Percentiles rank a stretch among this genome's conserved stretches.
phyloP scores from a whole-genome alignment of 2,797 vertebrate genomes.

The Bovichtus diacanthus region DNA sequence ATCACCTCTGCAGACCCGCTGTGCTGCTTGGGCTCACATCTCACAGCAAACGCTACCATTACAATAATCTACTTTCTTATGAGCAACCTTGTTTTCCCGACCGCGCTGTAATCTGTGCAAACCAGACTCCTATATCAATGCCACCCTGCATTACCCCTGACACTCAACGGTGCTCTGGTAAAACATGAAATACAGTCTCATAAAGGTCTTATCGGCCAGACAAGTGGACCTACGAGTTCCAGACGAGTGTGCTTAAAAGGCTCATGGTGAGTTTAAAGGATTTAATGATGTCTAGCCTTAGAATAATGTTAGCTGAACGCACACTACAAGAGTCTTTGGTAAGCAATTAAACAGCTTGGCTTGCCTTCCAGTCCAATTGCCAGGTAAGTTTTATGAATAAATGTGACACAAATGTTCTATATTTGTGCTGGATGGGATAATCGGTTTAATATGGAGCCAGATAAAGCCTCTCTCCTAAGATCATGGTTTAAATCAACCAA shows the following conservation, averaged over 20 bases:
- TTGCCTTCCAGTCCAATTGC: not conserved
- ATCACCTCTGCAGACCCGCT: not conserved
- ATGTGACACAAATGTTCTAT: not conserved
- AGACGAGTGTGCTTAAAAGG: conserved; percentile 61
- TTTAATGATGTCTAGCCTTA: conserved; percentile 66
- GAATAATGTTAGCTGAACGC: conserved; percentile 31
- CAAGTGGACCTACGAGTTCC: conserved; percentile 66
- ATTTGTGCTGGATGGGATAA: not conserved
- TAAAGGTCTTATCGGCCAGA: conserved; percentile 71
- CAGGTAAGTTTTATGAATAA: not conserved
- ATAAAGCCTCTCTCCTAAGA: conserved; percentile 2
- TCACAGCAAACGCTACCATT: conserved; percentile 11
- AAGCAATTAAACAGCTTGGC: conserved; percentile 41
- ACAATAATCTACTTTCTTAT: conserved; percentile 47
- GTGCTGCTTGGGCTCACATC: conserved; percentile 6
- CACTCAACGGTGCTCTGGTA: conserved; percentile 56
- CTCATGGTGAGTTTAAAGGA: conserved; percentile 62
- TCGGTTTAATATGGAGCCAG: not conserved
- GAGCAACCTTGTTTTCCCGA: conserved; percentile 58
- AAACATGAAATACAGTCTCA: conserved; percentile 72
- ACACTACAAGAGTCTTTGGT: conserved; percentile 24
- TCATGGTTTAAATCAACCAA: conserved; percentile 1
- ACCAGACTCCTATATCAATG: conserved; percentile 70
- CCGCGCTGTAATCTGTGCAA: conserved; percentile 59
- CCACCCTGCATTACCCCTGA: conserved; percentile 58